Base-by-base conservation (phyloP, 2,888 invertebrate genomes). In the Drosophila anomalata region DNA sequence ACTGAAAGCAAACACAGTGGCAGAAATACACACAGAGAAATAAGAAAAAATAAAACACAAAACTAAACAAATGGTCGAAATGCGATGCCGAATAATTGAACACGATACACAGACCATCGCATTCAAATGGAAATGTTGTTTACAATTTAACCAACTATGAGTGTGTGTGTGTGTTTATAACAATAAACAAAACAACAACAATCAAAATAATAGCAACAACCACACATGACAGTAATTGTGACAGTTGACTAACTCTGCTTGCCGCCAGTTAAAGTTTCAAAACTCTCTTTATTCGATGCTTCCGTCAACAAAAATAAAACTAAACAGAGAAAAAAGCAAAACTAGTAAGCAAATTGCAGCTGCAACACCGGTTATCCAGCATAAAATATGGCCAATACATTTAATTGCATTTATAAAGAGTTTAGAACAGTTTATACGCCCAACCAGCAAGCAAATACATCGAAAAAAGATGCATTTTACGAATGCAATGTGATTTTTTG, bases 181-280 rank as follows among this genome's bases (percentile, higher is more conserved):
- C 31, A 22, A n/a, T 12, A 50, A 36, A 42, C 56, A 41, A 50
- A 63, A 52, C 58, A 66, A 58, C 48, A 62, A 41, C 44, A 26
- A 44, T 22, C 11, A 12, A 12, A 44, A 22, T 12, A 54, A 56
- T 20, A 47, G 48, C 39, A 29, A 31, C 12, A 20, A 14, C 29
- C 8, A 51, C 54, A 20, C 54, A 20, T 41, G 20, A 47, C 61
- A 70, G 66, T 65, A 73, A 68, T 61, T 84, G 83, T 84, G 84
- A 84, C 84, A 84, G 88, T 87, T 88, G 84, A 84, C 88, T 88
- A 84, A 87, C 83, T 88, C 61, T 65, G 57, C 66, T 51, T 73
- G 75, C 75, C 72, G 78, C 69, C 72, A 70, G 84, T 50, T 53
- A 48, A 39, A 48, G 56, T 53, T 14, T 14, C 41, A 59, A 60